Evolutionary conservation across 2,888 invertebrate genomes (phyloP).

Genomic region (Sclerodermus sp.): DNA sequence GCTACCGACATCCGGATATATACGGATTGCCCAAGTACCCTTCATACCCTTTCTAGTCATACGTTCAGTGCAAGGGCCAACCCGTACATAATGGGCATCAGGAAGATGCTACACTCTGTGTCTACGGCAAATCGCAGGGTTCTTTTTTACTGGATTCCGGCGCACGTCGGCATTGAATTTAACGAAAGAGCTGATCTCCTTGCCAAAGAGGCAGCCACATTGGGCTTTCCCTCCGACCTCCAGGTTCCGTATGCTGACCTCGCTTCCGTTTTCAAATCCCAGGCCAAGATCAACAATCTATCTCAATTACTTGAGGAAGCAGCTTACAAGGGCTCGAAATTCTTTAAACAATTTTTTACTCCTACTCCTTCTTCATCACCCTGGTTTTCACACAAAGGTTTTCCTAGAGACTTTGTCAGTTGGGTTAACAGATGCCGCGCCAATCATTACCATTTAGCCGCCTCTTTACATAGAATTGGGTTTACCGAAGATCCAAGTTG

Average conservation of each 20-base stretch:
- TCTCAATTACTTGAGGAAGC: background rate
- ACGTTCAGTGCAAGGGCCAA: no score
- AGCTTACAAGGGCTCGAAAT: background rate
- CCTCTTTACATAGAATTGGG: background rate
- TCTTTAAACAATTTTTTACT: background rate
- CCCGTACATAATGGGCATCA: no score
- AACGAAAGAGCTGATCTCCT: no score
- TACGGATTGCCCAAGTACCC: background rate
- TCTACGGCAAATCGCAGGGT: no score
- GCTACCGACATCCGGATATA: background rate
- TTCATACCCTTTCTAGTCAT: no score
- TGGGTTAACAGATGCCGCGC: background rate
- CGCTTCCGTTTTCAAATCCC: background rate
- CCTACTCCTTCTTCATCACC: background rate
- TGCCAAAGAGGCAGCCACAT: no score
- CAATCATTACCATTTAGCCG: background rate
- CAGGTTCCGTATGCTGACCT: background rate
- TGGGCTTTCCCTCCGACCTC: no score
- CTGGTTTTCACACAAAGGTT: background rate
- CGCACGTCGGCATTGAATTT: no score
- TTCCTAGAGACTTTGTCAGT: background rate
- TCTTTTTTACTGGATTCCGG: no score
- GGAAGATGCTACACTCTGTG: no score
- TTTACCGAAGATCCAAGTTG: background rate
- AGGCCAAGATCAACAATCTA: background rate